Evolutionary conservation across 2,113 vertebrate species (phyloP), one percentile per base, ranked within the genome.

Genomic region (Loxodonta africana): DNA sequence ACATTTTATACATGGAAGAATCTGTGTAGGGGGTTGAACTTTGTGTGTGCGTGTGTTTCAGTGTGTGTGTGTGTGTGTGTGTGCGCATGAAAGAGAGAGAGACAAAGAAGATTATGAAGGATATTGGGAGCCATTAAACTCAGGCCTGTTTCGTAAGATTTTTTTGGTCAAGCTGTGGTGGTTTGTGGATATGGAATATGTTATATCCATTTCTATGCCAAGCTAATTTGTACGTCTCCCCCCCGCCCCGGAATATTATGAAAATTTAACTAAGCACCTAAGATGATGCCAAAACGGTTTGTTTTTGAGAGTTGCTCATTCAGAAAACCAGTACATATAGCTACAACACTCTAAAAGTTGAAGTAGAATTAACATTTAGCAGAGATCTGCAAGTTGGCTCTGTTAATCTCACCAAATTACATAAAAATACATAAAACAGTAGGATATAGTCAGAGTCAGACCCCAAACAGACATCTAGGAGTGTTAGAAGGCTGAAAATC

Each of bases 401-500:
- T 85, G 18, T 15, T 97, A 92, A 81, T 96, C 60, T 91, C 77
- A 28, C 80, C 91, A 93, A 95, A 95, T 67, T 83, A 76, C 0
- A 14, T 69, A 96, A 95, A 96, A 96, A 98, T 87, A 4, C 11
- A 95, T 77, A 18, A 96, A 95, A 80, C 91, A 97, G 62, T 8
- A 67, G 90, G 89, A 94, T 76, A 0, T 9, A 81, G 85, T 83
- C 76, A 95, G 57, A 95, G 0, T 53, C 95, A 96, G 93, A 85
- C 41, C 94, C 90, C 48, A 96, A 97, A 91, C 86, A 96, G 82
- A 90, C 69, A 97, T 97, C 67, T 69, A 20, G 0, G 0, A 2
- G 91, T 78, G 81, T 84, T 95, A 94, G 92, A 89, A 96, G 88
- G 77, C 89, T 96, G 86, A 90, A 96, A 95, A 88, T 94, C 96